Evolutionary conservation across 2,888 invertebrate species (phyloP), one percentile per base, ranked within the genome.

Genomic region (Trichopria drosophilae): DNA sequence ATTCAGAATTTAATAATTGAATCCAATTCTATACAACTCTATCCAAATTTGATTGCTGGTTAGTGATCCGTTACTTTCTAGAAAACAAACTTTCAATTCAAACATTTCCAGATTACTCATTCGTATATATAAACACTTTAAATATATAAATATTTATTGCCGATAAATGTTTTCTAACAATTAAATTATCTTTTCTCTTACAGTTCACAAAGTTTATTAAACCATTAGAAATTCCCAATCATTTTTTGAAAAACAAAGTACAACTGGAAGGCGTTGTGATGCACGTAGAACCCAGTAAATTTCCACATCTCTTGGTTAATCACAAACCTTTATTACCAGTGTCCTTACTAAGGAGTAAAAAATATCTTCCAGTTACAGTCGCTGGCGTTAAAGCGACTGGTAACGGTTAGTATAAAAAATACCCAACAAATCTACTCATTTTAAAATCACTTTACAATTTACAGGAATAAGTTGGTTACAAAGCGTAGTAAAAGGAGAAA

Each of bases 141-240:
- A 28, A 40, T 19, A 29, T 51, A 20, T 22, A 12, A 18, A 46
- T 2, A 23, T 15, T 44, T 41, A 43, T 42, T 50, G 12, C 18
- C 32, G 26, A 39, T 39, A 36, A 4, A 39, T 32, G 5, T 42
- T 12, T 39, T n/a, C 32, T 4, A 26, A 31, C 50, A 37, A 40
- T 43, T 39, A 16, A 41, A 48, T 20, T 24, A 32, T 23, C 23
- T 31, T 28, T 36, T 35, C 31, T 18, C 63, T 67, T 60, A 58
- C 67, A 84, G 84, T 79, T 84, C 68, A 80, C 82, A 70, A 84
- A 82, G 74, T 84, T 83, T 68, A 80, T 79, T 24, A 82, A 79
- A 64, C 81, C 82, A 12, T 73, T 73, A 19, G 79, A 81, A 68
- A 76, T 84, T 62, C 84, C 84, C 51, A 76, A 77, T 28, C 79